A percentile compares a stretch with the other conserved stretches of the same genome.
Evolutionary conservation across 35 echinoderm and acorn worm genomes (phyloP).

Genomic region (Eucidaris tribuloides): DNA sequence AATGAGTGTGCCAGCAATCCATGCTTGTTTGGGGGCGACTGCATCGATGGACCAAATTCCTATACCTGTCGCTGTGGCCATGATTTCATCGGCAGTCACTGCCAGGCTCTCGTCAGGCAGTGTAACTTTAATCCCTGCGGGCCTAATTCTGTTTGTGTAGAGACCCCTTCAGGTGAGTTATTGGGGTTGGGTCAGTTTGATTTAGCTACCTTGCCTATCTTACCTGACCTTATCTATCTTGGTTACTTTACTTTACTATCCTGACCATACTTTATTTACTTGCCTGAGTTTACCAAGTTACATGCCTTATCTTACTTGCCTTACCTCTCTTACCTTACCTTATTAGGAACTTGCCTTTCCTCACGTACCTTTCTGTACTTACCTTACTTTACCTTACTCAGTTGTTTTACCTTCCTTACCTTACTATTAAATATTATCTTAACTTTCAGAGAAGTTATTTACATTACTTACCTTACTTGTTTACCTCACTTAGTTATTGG

Average conservation of each 20-base stretch:
- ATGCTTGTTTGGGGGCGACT: constrained; percentile 91
- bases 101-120: constrained; percentile 85
- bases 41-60: constrained; percentile 62
- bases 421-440: too few species aligned
- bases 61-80: constrained; percentile 70
- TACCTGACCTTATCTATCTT: background rate
- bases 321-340: background rate
- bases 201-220: background rate
- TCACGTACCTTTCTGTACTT: too few species aligned
- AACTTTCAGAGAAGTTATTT: too few species aligned
- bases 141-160: constrained; percentile 83
- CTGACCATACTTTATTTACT: background rate
- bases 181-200: background rate
- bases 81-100: constrained; percentile 76
- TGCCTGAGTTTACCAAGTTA: background rate
- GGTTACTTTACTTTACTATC: too few species aligned
- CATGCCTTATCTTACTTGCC: background rate
- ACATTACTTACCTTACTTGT: too few species aligned
- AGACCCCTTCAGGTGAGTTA: constrained; percentile 78
- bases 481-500: too few species aligned
- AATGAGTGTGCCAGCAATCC: constrained; percentile 88
- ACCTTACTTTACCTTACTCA: too few species aligned
- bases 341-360: background rate
- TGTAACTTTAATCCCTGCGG: constrained; percentile 98
- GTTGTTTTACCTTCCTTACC: too few species aligned